Evolutionary conservation across 2,888 invertebrate species (phyloP).

Genomic region (Cephus pygmeus): DNA sequence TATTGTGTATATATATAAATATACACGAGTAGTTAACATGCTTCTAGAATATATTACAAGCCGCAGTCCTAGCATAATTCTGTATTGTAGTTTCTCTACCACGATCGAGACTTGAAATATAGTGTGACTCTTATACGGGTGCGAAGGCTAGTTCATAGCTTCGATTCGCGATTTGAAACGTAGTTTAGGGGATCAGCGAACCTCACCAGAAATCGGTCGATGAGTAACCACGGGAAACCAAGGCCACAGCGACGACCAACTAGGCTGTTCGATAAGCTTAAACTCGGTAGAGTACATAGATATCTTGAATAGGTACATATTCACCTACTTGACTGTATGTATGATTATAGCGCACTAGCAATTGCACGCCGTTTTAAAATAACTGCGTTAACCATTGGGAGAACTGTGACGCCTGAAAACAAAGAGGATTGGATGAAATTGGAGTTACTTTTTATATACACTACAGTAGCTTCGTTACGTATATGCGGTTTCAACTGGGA

Average conservation of each 20-base stretch:
- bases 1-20: not conserved
- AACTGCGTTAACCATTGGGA: not conserved
- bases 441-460: not conserved
- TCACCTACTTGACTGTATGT: not conserved
- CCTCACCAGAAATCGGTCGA: constrained; percentile 46
- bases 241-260: constrained; percentile 34
- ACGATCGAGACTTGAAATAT: not conserved
- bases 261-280: not conserved
- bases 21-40: not conserved
- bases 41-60: not conserved
- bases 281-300: not conserved
- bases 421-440: not conserved
- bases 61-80: not conserved
- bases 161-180: not conserved
- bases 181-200: constrained; percentile 16
- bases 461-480: not conserved
- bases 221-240: constrained; percentile 57
- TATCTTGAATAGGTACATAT: not conserved
- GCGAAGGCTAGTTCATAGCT: not conserved
- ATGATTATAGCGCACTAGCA: not conserved
- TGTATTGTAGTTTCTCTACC: not conserved
- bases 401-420: not conserved
- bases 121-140: not conserved
- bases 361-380: not conserved
- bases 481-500: not conserved